Evolutionary conservation across 1,140 invertebrate genomes (phyloP).

Genomic region (Bombus superbus): DNA sequence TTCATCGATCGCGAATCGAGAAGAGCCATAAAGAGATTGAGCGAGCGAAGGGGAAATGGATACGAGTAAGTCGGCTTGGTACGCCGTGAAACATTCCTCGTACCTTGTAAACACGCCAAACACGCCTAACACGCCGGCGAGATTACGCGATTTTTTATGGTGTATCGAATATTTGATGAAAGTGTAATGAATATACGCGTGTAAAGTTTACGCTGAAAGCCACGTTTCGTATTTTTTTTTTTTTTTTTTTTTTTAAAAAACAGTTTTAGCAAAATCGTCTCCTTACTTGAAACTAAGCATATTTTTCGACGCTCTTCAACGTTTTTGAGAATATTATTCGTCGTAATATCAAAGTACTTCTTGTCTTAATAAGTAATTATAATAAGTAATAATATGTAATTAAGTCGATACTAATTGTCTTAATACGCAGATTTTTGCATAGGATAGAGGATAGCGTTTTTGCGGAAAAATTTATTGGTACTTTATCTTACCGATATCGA

Average conservation of each 20-base stretch:
- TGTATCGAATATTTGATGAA: background rate
- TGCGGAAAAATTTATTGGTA: no score
- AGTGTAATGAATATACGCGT: background rate
- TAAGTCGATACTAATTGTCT: no score
- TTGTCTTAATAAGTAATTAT: no score
- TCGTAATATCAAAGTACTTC: no score
- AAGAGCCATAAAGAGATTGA: slow-evolving; percentile 47
- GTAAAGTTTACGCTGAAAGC: background rate
- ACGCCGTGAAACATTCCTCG: background rate
- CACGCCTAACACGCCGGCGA: background rate
- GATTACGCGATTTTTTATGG: background rate
- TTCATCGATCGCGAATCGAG: slow-evolving; percentile 62
- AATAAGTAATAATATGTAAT: no score
- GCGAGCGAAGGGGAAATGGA: slow-evolving; percentile 21
- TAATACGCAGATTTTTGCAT: no score
- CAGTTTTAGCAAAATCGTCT: background rate
- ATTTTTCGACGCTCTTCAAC: background rate
- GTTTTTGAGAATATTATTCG: background rate
- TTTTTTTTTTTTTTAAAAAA: background rate
- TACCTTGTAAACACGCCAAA: background rate
- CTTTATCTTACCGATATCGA: no score
- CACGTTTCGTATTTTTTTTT: no score
- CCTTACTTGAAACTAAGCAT: background rate
- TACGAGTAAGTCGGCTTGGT: background rate
- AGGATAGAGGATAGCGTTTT: no score